Evolutionary conservation across 2,888 invertebrate species (phyloP), one percentile per base, ranked within the genome.

Genomic region (Hartigia nigra): DNA sequence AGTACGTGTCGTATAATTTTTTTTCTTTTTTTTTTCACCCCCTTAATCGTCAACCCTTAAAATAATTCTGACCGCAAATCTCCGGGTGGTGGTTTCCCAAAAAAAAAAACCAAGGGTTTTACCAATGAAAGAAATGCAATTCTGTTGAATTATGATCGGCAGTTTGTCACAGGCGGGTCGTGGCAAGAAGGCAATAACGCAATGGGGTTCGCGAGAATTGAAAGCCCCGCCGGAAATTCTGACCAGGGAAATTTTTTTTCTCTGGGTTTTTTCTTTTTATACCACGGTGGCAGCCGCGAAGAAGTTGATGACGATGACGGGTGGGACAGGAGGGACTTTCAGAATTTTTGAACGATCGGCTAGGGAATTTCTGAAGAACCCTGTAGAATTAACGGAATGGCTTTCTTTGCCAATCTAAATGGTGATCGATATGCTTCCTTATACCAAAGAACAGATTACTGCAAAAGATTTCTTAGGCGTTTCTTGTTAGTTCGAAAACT

Each of bases 91-190:
- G 55, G 55, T 55, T 23, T 55, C 9, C 23, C 5, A 23, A 55
- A 14, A 55, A 55, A 55, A 55, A 35, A 9, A 55, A 23, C 23
- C 55, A 23, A 23, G 55, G 55, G 55, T 55, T 55, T 55, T 23
- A 23, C 23, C 55, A 23, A 77, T 75, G 80, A 82, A 87, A 87
- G 83, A 87, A 87, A 84, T 82, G 83, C 84, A 87, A 87, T 87
- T 86, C 83, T 81, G 69, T 77, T 87, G 86, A 87, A 81, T 87
- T 87, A 87, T 79, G 85, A 81, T 83, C 81, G 80, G 78, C 84
- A 83, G 82, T 88, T 86, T 86, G 86, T 86, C 88, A 87, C 31
- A 75, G 76, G 76, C 14, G 39, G 32, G 32, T 31, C 12, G 74
- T 37, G 77, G 77, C 80, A 86, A 84, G 83, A 83, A 85, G 80